Evolutionary conservation across 2,797 vertebrate genomes (phyloP).

Genomic region (Varecia variegata): DNA sequence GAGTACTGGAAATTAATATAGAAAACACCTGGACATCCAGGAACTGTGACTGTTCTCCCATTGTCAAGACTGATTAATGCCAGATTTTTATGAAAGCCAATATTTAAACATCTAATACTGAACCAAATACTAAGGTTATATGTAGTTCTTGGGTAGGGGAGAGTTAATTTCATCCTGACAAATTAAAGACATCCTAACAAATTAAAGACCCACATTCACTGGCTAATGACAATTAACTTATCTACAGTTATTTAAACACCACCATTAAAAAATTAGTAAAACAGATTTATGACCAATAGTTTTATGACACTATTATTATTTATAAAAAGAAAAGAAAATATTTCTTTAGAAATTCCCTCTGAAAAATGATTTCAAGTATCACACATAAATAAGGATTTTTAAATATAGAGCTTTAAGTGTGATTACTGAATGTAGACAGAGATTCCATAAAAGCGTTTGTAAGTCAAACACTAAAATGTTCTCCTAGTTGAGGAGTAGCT

Average conservation of each 20-base stretch:
- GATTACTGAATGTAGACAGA: constrained; percentile 17
- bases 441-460: neutral
- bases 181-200: neutral
- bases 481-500: neutral
- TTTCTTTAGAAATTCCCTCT: constrained; percentile 31
- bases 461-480: constrained; percentile 12
- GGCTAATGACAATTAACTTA: constrained; percentile 29
- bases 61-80: neutral
- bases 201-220: neutral
- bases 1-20: neutral
- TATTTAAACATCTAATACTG: constrained; percentile 15
- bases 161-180: constrained; percentile 27
- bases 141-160: neutral
- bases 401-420: constrained; percentile 13
- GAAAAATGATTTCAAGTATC: constrained; percentile 31
- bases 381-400: constrained; percentile 21
- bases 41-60: neutral
- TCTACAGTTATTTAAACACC: constrained; percentile 32
- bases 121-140: constrained; percentile 42
- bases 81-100: neutral
- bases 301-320: constrained; percentile 8
- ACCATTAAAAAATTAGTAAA: constrained; percentile 28
- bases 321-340: constrained; percentile 36
- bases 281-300: neutral
- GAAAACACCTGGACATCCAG: neutral